phyloP scores from a whole-genome alignment of 1,140 invertebrate species.

The Chlorops oryzae region DNA sequence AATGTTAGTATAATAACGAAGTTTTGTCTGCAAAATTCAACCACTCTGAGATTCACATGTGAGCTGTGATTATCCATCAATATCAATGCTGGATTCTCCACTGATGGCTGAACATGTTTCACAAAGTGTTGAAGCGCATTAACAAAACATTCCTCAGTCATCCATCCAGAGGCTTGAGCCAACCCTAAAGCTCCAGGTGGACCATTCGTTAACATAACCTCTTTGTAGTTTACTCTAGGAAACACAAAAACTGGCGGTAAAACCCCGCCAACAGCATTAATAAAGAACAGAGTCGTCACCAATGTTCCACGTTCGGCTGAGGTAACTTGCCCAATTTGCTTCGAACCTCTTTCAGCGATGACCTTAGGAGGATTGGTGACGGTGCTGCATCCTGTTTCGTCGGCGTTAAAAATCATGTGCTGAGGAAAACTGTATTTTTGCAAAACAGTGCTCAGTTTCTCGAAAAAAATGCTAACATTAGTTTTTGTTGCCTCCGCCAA shows the following conservation, averaged over 20 bases:
- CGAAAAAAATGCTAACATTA: neutral
- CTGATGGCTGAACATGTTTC: slow-evolving; percentile 28
- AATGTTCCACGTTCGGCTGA: neutral
- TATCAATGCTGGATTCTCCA: slow-evolving; percentile 42
- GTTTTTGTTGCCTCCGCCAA: too few relatives aligned
- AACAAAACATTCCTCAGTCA: slow-evolving; percentile 47
- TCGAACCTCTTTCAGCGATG: neutral
- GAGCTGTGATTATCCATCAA: slow-evolving; percentile 48
- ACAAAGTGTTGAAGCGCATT: slow-evolving; percentile 50
- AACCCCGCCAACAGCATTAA: neutral
- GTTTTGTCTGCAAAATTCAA: slow-evolving; percentile 29
- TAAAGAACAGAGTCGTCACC: neutral
- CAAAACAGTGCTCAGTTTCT: neutral
- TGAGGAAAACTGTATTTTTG: neutral
- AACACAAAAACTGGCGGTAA: slow-evolving; percentile 31
- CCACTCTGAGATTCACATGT: slow-evolving; percentile 29
- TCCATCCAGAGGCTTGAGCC: slow-evolving; percentile 45
- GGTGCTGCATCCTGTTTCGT: neutral
- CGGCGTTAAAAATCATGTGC: neutral
- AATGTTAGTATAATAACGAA: slow-evolving; percentile 39
- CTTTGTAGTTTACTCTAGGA: too few relatives aligned
- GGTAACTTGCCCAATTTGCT: neutral
- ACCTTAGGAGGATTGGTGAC: neutral
- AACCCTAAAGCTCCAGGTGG: slow-evolving; percentile 44
- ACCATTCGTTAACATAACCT: slow-evolving; percentile 35